phyloP scores from a whole-genome alignment of 2,113 vertebrate genomes.

The Phainopepla nitens region DNA sequence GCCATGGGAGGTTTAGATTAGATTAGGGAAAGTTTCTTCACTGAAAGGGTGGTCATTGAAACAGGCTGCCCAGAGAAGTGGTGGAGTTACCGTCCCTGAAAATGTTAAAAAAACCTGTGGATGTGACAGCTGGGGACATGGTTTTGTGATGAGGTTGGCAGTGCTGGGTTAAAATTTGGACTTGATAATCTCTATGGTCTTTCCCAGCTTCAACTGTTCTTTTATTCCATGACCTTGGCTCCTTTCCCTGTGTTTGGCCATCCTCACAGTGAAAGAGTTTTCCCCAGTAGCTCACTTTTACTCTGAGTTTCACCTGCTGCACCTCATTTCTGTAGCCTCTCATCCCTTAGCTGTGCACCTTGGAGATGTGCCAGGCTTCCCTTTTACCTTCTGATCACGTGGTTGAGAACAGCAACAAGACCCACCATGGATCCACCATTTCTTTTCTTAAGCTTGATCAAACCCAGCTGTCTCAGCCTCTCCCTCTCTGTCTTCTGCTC shows the following conservation, averaged over 20 bases:
- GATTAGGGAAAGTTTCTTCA: not conserved
- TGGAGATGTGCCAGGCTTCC: not conserved
- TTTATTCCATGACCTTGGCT: not conserved
- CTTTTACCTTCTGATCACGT: not conserved
- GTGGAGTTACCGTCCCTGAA: not conserved
- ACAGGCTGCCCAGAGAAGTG: not conserved
- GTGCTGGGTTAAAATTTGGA: not conserved
- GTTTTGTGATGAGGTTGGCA: rapidly evolving
- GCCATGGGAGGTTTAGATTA: not conserved
- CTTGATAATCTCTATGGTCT: not conserved
- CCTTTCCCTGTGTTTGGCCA: not conserved
- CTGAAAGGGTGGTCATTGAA: not conserved
- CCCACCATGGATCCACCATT: not conserved
- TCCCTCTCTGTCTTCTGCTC: not conserved
- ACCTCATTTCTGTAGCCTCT: not conserved
- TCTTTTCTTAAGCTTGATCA: not conserved
- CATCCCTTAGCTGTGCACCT: not conserved
- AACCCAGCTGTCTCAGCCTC: not conserved
- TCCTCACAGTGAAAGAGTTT: not conserved
- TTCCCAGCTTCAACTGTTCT: not conserved
- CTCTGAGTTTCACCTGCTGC: not conserved
- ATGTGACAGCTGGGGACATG: rapidly evolving
- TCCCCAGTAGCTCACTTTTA: not conserved
- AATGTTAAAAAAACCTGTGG: not conserved
- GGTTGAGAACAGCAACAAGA: not conserved